Base-by-base conservation (phyloP, 2,888 invertebrate species). In the Blomia tropicalis region DNA sequence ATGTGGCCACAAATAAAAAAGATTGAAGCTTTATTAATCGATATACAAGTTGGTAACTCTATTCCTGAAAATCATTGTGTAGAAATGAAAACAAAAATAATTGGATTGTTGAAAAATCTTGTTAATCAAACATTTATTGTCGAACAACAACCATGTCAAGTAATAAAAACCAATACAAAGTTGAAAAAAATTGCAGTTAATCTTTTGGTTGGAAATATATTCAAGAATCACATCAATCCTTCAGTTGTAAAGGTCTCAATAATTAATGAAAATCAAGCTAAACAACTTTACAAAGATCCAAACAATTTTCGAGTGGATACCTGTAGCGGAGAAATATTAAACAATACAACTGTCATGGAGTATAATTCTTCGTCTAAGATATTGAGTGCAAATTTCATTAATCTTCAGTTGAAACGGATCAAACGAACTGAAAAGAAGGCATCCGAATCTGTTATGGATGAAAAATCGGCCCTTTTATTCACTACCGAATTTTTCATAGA, bases 401-500 rank as follows among this genome's bases (percentile, higher is more conserved):
- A 75, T 64, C 75, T 77, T 75, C 90, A 91, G 72, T 75, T 95
- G 63, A 89, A 91, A 68, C 89, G 88, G 72, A 95, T 95, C 63
- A 92, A 91, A 70, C 80, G 95, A 41, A 88, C 93, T 0, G 95
- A 95, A 72, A 93, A 92, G 75, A 93, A 93, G 72, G 93, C 93
- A 11, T 90, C 92, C 0, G 93, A 95, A 75, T 90, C 91, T 59
- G 95, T 95, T 0, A 93, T 93, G 86, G 95, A 95, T 70, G 95
- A 95, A 74, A 95, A 95, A 70, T 85, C 95, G 71, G 88, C 92
- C 0, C 78, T 95, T 1, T 78, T 92, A 1, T 95, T 95, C 75
- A 88, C 89, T 72, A 89, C 91, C 0, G 85, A 88, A 71, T 92
- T 95, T 75, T 90, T 89, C 0, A 86, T 85, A 23, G 62, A 58